phyloP scores from a whole-genome alignment of 2,113 vertebrate species.

The Burhinus bistriatus region DNA sequence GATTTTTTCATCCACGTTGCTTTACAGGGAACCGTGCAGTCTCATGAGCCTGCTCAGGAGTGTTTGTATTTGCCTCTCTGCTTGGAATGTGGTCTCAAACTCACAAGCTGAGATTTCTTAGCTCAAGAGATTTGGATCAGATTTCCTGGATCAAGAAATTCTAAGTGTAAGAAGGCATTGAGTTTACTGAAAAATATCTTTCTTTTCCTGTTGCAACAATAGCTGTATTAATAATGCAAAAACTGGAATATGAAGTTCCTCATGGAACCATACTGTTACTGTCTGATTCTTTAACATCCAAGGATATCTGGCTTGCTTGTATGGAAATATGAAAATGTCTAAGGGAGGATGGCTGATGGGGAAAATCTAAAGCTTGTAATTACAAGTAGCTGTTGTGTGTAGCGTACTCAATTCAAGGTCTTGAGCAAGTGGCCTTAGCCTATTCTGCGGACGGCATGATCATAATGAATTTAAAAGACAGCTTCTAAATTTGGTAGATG shows the following conservation, averaged over 20 bases:
- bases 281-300: not conserved
- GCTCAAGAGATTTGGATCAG: not conserved
- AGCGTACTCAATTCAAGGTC: not conserved
- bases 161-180: not conserved
- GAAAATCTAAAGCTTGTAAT: not conserved
- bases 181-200: not conserved
- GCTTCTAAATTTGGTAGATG: not conserved
- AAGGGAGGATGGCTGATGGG: not conserved
- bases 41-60: not conserved
- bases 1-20: accelerated
- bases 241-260: not conserved
- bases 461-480: not conserved
- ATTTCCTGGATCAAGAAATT: not conserved
- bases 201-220: not conserved
- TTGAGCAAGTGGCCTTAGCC: not conserved
- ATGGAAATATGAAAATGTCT: not conserved
- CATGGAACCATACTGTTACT: not conserved
- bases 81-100: not conserved
- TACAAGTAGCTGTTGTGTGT: not conserved
- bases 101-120: not conserved
- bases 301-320: not conserved
- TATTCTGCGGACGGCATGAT: not conserved
- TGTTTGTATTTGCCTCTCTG: not conserved
- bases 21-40: not conserved
- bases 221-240: not conserved